A percentile compares a stretch with the other conserved stretches of the same genome.
Evolutionary conservation across 1,140 invertebrate genomes (phyloP).

Genomic region (Bombus breviceps): DNA sequence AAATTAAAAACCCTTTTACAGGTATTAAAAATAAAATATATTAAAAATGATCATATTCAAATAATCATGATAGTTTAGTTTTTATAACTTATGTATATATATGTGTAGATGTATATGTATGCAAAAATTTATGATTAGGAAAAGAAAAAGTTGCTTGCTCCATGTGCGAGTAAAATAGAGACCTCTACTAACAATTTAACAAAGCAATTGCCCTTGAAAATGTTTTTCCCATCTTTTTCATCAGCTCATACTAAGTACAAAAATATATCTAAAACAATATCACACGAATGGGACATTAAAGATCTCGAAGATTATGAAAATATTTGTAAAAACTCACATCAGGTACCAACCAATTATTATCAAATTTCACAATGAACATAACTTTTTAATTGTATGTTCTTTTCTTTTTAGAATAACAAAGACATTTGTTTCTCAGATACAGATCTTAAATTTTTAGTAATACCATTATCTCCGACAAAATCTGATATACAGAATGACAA

Average conservation of each 20-base stretch:
- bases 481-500: background rate
- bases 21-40: background rate
- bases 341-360: background rate
- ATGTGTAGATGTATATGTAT: background rate
- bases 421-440: constrained; percentile 31
- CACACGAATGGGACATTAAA: background rate
- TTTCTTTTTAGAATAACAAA: constrained; percentile 19
- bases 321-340: background rate
- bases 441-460: constrained; percentile 23
- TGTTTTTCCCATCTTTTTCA: constrained; percentile 3
- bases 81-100: background rate
- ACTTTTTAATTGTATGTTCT: background rate
- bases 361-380: background rate
- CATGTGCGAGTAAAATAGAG: background rate
- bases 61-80: background rate
- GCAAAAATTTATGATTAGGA: constrained; percentile 21
- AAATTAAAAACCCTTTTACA: constrained; percentile 18
- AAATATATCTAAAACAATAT: background rate
- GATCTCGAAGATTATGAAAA: background rate
- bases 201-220: constrained; percentile 30
- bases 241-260: background rate
- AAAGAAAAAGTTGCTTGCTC: constrained; percentile 31
- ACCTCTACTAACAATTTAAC: constrained; percentile 2
- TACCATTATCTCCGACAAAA: background rate
- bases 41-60: background rate